Evolutionary conservation across 2,888 invertebrate species (phyloP), one percentile per base, ranked within the genome.

Genomic region (Apomyelois bistriatella): DNA sequence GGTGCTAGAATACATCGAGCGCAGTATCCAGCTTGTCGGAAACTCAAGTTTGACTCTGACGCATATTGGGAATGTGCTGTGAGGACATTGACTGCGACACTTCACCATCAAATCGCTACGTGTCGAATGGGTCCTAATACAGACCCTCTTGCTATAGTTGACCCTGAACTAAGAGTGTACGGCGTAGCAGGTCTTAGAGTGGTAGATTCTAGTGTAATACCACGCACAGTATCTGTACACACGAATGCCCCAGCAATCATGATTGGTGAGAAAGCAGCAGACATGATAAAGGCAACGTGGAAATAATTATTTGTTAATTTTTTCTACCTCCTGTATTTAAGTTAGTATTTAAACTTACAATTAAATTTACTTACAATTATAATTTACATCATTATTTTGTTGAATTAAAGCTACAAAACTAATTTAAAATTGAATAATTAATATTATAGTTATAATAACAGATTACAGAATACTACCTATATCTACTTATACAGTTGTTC

Each of bases 1-100:
- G 90, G 92, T 1, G 88, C 92, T 0, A 77, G 69, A 43, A 61
- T 94, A n/a, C 90, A 92, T 70, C 84, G 85, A 32, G 85, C 85
- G 0, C 82, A 85, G 22, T 88, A 92, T n/a, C 93, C 94, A 1
- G 92, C 93, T 0, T 95, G 95, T 66, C 83, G 83, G 36, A 66
- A 74, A 7, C 65, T 77, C 54, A 56, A 52, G 1, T 93, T 93
- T 59, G 91, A 86, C 42, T 85, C 91, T 2, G 92, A 93, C 59
- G 90, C 88, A 28, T 94, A 94, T 66, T 94, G 93, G 93, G 90
- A 93, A 51, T 94, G 94, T 71, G 93, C 93, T 16, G 82, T 92
- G 6, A 87, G 91, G 12, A 92, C 93, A 56, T 76, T 93, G 40
- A 92, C 93, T 0, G 85, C 91, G 10, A 93, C 93, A 53, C 88